Conservation (phyloP, 2,113 vertebrate genomes). For the Cisticola juncidis region DNA sequence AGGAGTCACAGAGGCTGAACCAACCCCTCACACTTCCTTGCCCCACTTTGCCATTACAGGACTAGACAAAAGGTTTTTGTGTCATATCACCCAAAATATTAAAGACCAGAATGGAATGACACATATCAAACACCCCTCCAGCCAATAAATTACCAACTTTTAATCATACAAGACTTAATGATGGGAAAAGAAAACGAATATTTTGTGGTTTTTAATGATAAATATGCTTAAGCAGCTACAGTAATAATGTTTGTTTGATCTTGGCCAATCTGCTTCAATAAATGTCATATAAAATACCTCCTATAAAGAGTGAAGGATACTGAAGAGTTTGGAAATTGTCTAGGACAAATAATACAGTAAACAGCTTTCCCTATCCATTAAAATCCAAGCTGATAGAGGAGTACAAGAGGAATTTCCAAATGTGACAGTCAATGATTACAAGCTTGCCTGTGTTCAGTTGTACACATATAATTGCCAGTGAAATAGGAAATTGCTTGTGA, state of each 20-base stretch:
- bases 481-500: neutral
- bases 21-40: neutral
- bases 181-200: neutral
- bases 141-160: neutral
- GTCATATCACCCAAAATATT: neutral
- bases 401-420: neutral
- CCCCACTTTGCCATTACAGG: neutral
- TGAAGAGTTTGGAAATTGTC: neutral
- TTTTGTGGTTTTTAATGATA: neutral
- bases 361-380: neutral
- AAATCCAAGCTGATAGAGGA: neutral
- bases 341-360: neutral
- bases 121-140: neutral
- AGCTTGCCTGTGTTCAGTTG: neutral
- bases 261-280: neutral
- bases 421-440: fast-evolving
- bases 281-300: neutral
- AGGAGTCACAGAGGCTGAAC: neutral
- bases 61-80: neutral
- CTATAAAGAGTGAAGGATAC: neutral
- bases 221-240: neutral
- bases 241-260: neutral
- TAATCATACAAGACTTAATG: neutral
- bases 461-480: fast-evolving
- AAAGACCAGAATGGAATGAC: neutral